Conservation (phyloP, 2,113 vertebrate genomes). For the Sorex fumeus region DNA sequence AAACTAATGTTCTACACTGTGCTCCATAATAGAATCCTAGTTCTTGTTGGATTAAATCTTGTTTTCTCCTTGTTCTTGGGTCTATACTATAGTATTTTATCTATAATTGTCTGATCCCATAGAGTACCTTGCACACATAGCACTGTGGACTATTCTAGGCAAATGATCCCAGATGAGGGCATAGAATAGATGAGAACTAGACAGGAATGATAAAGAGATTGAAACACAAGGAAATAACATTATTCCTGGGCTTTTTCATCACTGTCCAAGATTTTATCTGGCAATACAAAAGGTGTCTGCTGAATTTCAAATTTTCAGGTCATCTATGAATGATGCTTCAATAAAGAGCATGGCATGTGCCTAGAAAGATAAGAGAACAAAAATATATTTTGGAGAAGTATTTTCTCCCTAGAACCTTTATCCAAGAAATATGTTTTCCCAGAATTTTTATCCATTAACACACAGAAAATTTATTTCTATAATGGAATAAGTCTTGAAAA, state of each 20-base stretch:
- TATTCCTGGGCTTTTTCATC: not conserved
- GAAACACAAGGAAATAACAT: not conserved
- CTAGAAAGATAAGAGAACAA: slow-evolving; percentile 34
- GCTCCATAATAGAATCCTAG: not conserved
- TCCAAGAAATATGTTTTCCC: slow-evolving; percentile 40
- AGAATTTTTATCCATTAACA: slow-evolving; percentile 50
- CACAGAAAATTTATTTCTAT: slow-evolving; percentile 54
- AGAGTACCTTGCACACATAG: not conserved
- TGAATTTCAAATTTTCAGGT: slow-evolving; percentile 30
- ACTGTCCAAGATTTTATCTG: not conserved
- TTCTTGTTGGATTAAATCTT: not conserved
- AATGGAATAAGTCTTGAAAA: slow-evolving; percentile 45
- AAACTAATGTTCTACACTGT: slow-evolving; percentile 1
- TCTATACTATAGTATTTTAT: not conserved
- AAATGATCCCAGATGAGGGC: not conserved
- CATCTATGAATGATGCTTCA: slow-evolving; percentile 47
- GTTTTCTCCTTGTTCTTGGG: not conserved
- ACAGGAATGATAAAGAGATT: not conserved
- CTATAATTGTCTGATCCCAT: slow-evolving; percentile 17
- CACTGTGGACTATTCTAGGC: not conserved
- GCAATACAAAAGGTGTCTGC: not conserved
- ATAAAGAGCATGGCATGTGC: not conserved
- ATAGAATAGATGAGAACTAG: not conserved
- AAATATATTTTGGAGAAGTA: slow-evolving; percentile 16
- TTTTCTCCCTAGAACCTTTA: slow-evolving; percentile 47